Conservation (phyloP, 1,140 invertebrate species). For the Cydia strobilella region DNA sequence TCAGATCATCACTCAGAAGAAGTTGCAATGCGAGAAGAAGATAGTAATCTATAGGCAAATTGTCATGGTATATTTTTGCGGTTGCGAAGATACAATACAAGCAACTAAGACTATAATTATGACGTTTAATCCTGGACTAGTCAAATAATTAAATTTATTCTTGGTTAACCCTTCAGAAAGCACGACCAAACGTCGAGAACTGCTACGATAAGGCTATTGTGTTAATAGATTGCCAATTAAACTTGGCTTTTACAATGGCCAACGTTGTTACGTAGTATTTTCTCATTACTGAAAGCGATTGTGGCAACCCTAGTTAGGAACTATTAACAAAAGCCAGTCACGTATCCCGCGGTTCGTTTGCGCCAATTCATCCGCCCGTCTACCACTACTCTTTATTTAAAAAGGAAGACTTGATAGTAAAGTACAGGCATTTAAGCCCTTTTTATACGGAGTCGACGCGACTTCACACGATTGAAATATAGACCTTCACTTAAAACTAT, state of each 20-base stretch:
- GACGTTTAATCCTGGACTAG: background rate
- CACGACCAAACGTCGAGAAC: background rate
- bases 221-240: conserved; percentile 31
- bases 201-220: conserved; percentile 8
- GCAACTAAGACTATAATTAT: too few species aligned
- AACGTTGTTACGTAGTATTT: conserved; percentile 26
- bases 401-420: background rate
- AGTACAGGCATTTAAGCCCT: background rate
- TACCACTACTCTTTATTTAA: background rate
- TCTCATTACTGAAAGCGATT: conserved; percentile 1
- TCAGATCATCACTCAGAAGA: too few species aligned
- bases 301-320: conserved; percentile 40
- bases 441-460: background rate
- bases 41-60: too few species aligned
- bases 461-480: conserved; percentile 19
- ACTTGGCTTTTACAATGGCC: conserved; percentile 2
- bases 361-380: conserved; percentile 48
- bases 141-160: background rate
- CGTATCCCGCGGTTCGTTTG: conserved; percentile 49
- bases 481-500: conserved; percentile 22
- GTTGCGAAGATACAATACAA: too few species aligned
- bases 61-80: too few species aligned
- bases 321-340: conserved; percentile 44
- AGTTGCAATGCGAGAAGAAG: too few species aligned
- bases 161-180: background rate